Conservation (phyloP, 2,113 vertebrate genomes). For the Varanus komodoensis region DNA sequence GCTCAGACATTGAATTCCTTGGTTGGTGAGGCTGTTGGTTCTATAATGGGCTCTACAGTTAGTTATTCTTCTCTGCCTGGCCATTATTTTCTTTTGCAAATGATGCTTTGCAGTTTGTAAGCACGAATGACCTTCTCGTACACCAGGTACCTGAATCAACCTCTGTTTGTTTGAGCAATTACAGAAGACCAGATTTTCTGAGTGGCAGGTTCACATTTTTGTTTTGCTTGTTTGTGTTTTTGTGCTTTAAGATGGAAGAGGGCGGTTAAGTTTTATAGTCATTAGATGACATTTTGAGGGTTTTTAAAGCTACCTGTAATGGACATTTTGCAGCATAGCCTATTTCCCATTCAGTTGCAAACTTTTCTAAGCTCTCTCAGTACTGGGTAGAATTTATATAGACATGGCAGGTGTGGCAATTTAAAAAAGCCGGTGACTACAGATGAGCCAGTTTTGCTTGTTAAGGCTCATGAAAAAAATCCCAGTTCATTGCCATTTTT, state of each 20-base stretch:
- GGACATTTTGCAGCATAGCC: background rate
- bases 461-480: background rate
- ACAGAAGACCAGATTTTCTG: background rate
- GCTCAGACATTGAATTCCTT: background rate
- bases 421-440: background rate
- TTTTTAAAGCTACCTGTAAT: background rate
- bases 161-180: conserved; percentile 23
- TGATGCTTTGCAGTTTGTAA: background rate
- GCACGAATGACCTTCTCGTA: conserved; percentile 6
- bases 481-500: background rate
- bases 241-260: background rate
- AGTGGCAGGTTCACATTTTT: background rate
- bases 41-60: background rate
- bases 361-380: background rate
- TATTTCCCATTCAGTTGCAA: background rate
- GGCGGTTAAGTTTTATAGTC: too few relatives aligned
- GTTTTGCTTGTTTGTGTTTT: background rate
- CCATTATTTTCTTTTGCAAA: conserved; percentile 6
- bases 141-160: background rate
- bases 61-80: background rate
- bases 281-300: background rate
- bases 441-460: background rate
- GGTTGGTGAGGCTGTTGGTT: background rate
- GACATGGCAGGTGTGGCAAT: background rate
- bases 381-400: background rate